Conservation (phyloP, 2,888 invertebrate species). For the Rhabditoides inermis region DNA sequence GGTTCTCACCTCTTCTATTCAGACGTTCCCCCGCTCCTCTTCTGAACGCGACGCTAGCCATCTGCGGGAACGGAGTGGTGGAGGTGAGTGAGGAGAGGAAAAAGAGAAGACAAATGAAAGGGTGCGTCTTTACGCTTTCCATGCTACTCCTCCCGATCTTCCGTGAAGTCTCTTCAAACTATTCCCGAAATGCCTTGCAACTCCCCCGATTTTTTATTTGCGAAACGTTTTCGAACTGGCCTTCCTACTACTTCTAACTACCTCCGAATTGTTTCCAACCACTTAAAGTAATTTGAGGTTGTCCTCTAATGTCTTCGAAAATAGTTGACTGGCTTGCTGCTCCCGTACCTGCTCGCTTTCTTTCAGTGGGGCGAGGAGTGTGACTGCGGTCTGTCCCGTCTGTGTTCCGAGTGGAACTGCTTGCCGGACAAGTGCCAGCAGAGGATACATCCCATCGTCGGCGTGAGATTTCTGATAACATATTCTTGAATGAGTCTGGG, state of each 20-base stretch:
- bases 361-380: conserved; percentile 40
- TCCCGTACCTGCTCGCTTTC: background rate
- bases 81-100: conserved; percentile 5
- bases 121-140: too few species aligned
- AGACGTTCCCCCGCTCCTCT: too few species aligned
- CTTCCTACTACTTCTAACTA: too few species aligned
- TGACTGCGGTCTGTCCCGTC: conserved; percentile 40
- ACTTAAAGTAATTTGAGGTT: background rate
- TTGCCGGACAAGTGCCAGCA: conserved; percentile 32
- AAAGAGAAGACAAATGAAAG: too few species aligned
- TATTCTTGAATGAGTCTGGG: conserved; percentile 9
- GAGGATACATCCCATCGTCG: conserved; percentile 21
- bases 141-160: too few species aligned
- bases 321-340: background rate
- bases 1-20: too few species aligned
- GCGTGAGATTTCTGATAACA: conserved; percentile 16
- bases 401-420: conserved; percentile 37
- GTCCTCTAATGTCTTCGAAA: background rate
- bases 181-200: too few species aligned
- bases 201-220: too few species aligned
- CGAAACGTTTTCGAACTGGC: too few species aligned
- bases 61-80: conserved; percentile 13
- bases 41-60: conserved; percentile 2
- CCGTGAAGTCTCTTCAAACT: too few species aligned
- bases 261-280: too few species aligned